Evolutionary conservation across 64 coral and sea anemone genomes (phyloP).

Genomic region (Porites australiensis): DNA sequence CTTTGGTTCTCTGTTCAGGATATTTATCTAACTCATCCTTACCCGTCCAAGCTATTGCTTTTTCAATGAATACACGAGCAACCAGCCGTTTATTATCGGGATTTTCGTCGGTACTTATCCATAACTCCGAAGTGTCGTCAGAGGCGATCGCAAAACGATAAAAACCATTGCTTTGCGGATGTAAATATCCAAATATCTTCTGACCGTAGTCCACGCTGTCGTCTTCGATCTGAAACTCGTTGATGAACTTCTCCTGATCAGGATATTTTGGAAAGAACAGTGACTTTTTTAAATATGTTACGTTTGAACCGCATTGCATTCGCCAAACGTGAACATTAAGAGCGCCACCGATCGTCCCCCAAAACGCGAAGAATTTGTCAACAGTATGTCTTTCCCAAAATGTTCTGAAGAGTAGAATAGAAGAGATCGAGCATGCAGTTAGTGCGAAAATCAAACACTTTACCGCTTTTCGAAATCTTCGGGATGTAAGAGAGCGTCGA

Average conservation of each 20-base stretch:
- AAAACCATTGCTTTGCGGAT: neutral
- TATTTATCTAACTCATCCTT: constrained; percentile 59
- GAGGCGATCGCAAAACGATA: constrained; percentile 73
- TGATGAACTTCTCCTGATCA: constrained; percentile 1
- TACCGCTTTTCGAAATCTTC: neutral
- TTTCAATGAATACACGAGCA: constrained; percentile 47
- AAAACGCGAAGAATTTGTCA: no score
- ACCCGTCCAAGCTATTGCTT: neutral
- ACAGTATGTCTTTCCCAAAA: neutral
- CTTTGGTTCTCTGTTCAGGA: constrained; percentile 44
- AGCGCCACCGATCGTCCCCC: no score
- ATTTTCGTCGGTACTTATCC: constrained; percentile 71
- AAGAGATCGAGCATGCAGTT: constrained; percentile 12
- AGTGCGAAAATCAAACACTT: constrained; percentile 1
- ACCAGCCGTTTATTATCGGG: constrained; percentile 46
- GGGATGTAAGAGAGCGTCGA: neutral
- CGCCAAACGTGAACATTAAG: constrained; percentile 12
- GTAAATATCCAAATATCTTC: constrained; percentile 65
- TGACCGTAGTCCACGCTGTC: neutral
- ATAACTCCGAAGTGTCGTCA: constrained; percentile 73
- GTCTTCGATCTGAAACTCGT: neutral
- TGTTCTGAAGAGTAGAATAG: neutral
- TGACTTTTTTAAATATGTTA: neutral
- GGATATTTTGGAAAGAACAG: constrained; percentile 5
- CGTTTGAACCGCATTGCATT: neutral